Evolutionary conservation across 2,113 vertebrate genomes (phyloP).

Genomic region (Phylloscopus trochiloides): DNA sequence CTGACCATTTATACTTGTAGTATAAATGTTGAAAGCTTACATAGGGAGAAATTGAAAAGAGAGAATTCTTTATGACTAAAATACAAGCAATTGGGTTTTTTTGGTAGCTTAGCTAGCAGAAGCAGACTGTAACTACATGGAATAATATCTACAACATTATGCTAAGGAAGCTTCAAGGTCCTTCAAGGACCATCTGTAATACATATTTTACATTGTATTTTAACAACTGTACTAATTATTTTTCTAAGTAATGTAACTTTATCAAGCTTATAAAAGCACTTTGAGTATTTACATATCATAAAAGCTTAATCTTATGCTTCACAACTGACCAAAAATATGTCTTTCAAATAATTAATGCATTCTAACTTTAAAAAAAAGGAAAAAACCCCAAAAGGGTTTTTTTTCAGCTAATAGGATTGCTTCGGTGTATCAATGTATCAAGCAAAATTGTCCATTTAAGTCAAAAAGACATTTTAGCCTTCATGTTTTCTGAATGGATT

Average conservation of each 20-base stretch:
- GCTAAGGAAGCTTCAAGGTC: not conserved
- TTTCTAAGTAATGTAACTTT: not conserved
- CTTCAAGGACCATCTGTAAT: not conserved
- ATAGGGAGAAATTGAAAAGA: not conserved
- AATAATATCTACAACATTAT: not conserved
- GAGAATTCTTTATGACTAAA: not conserved
- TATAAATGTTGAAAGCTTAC: not conserved
- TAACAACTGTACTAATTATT: not conserved
- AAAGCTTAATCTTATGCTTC: not conserved
- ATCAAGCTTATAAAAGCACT: not conserved
- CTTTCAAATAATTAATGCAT: not conserved
- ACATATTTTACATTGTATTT: not conserved
- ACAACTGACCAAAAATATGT: not conserved
- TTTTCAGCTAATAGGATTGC: not conserved
- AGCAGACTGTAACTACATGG: not conserved
- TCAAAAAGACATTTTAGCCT: not conserved
- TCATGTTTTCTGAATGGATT: not conserved
- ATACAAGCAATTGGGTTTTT: not conserved
- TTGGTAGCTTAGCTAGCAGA: not conserved
- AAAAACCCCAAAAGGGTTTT: fast-evolving
- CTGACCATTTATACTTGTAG: not conserved
- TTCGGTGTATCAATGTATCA: not conserved
- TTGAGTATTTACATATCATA: not conserved
- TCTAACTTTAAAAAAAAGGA: not conserved
- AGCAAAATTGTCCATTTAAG: not conserved